Evolutionary conservation across 2,797 vertebrate species (phyloP), one percentile per base, ranked within the genome.

Genomic region (Gila robusta): DNA sequence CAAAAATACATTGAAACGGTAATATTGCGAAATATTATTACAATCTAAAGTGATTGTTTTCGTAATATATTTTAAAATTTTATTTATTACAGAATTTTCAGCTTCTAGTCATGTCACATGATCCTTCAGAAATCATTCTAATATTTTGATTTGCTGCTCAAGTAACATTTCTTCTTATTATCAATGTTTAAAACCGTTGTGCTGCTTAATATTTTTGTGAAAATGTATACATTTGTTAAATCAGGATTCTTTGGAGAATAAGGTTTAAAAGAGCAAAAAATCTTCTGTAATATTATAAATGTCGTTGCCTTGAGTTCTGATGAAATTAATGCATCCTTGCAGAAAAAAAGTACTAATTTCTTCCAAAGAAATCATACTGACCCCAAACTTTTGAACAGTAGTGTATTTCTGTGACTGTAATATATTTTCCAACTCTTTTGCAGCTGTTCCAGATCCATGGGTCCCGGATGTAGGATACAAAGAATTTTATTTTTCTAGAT

Each of bases 391-490:
- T 73, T 35, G 26, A 47, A 84, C 6, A 3, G 32, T 17, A 90
- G 35, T 17, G 39, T 26, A 72, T 72, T 77, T 8, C 26, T 81
- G 21, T 77, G 72, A 44, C 37, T 14, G 79, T 21, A 84, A 6
- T 85, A 82, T 82, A 66, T 87, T 76, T 82, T 82, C 83, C 70
- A 19, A 83, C 81, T 90, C 67, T 67, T 86, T 91, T 92, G 81
- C 94, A 96, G 96, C 94, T 96, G 89, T 96, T 96, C 92, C 96
- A 96, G 92, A 93, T 96, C 91, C 95, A 96, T 2, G 95, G 95
- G 71, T 95, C 96, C 88, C 89, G 95, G 94, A 95, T 96, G 93
- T 96, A 96, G 91, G 92, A 85, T 82, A 69, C 6, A 85, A 49
- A 72, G 52, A 76, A 72, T 80, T 89, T 80, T 85, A 44, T 87